Evolutionary conservation across 2,888 invertebrate genomes (phyloP), one percentile per base, ranked within the genome.

Genomic region (Achlya flavicornis): DNA sequence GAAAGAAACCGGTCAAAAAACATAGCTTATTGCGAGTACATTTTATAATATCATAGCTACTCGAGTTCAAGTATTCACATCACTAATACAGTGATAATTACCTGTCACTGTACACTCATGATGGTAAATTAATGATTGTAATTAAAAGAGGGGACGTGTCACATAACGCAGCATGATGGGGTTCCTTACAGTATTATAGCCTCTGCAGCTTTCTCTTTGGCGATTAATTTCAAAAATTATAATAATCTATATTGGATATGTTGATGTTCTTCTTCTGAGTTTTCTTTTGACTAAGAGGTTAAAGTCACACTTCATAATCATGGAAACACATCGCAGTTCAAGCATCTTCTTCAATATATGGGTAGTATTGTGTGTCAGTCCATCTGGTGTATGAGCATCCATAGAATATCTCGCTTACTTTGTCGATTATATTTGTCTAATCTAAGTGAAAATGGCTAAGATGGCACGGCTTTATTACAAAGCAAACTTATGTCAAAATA

Each of bases 81-180:
- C 33, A 35, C 33, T 35, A 33, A 58, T 33, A 69, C 10, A 19
- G 71, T 75, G 75, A 78, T 79, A 81, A 84, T 84, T 84, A 78
- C 75, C 77, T 81, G 82, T 76, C 73, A 74, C 72, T 75, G 65
- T 64, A 53, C 53, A 72, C 67, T 75, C 75, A 69, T 66, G 72
- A 75, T 69, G 70, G 70, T 60, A 72, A 75, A 77, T 81, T 81
- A 78, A 78, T 74, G 73, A 71, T 64, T 64, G 62, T 72, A 69
- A 77, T 76, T 75, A 75, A 77, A 74, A 68, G 68, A 65, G 64
- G 60, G 14, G 69, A 67, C 65, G 41, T 65, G 53, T 53, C 53
- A 53, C 53, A 53, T 53, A 53, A 53, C 53, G 19, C 6, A 5
- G 48, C 7, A 7, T 48, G 48, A 16, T 19, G 58, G 61, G 57